phyloP scores from a whole-genome alignment of 2,888 invertebrate genomes.

The Sialis fuliginosa region DNA sequence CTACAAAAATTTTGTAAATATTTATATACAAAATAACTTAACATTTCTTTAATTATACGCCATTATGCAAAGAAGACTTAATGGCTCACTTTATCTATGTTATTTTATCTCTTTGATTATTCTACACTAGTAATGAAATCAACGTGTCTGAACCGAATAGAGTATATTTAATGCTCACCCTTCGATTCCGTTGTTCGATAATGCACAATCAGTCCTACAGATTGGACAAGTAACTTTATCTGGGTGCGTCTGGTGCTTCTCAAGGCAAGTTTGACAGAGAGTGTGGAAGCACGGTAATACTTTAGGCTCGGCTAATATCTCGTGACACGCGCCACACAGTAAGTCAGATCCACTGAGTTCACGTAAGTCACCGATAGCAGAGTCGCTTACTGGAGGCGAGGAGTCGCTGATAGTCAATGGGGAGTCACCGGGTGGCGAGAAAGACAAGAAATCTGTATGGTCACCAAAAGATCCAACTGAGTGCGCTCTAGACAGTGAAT shows the following conservation, averaged over 20 bases:
- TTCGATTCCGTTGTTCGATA: constrained; percentile 5
- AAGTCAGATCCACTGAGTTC: constrained; percentile 21
- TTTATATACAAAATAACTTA: too few relatives aligned
- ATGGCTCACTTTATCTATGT: too few relatives aligned
- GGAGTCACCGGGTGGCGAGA: constrained; percentile 39
- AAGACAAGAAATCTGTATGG: constrained; percentile 56
- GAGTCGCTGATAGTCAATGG: constrained; percentile 75
- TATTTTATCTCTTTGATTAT: too few relatives aligned
- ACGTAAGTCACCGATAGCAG: constrained; percentile 60
- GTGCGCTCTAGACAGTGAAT: constrained; percentile 80
- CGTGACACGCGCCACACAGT: constrained; percentile 55
- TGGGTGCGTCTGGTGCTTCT: constrained; percentile 46
- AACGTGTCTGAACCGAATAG: too few relatives aligned
- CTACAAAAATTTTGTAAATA: too few relatives aligned
- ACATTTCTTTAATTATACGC: too few relatives aligned
- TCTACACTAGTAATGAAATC: too few relatives aligned
- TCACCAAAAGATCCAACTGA: constrained; percentile 76
- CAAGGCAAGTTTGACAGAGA: constrained; percentile 68
- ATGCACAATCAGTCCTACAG: constrained; percentile 29
- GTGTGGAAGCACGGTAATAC: constrained; percentile 69
- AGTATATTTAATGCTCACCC: constrained; percentile 13
- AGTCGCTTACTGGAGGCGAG: constrained; percentile 71
- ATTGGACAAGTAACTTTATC: constrained; percentile 62
- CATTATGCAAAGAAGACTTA: too few relatives aligned
- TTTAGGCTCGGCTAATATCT: constrained; percentile 55